Evolutionary conservation across 2,888 invertebrate species (phyloP).

Genomic region (Diaphora mendica): DNA sequence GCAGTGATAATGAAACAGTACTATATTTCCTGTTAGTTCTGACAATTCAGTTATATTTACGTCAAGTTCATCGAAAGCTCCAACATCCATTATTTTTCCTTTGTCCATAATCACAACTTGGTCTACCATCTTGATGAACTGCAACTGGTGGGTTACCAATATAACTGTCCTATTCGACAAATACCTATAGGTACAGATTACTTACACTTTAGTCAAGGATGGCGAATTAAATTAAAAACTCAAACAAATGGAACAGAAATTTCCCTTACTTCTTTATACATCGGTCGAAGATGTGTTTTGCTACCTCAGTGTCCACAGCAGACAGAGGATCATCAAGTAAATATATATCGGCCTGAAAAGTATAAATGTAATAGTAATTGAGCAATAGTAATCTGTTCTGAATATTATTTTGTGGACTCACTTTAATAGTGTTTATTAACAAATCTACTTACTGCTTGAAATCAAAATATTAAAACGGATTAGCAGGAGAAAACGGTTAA

Average conservation of each 20-base stretch:
- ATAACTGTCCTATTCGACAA: constrained; percentile 90
- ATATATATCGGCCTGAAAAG: constrained; percentile 89
- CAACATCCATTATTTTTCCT: constrained; percentile 71
- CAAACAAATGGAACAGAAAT: background rate
- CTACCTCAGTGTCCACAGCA: constrained; percentile 91
- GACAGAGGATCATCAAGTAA: constrained; percentile 91
- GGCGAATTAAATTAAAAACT: background rate
- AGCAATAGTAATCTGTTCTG: too few relatives aligned
- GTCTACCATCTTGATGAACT: constrained; percentile 90
- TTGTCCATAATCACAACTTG: constrained; percentile 82
- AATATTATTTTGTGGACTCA: background rate
- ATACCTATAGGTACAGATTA: constrained; percentile 60
- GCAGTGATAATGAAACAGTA: constrained; percentile 35
- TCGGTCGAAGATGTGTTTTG: constrained; percentile 89
- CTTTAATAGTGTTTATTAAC: background rate
- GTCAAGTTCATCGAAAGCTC: constrained; percentile 71
- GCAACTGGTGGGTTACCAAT: constrained; percentile 94
- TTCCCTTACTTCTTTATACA: constrained; percentile 85
- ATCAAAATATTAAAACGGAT: background rate
- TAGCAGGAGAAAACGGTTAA: too few relatives aligned
- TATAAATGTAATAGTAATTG: background rate
- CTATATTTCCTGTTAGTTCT: background rate
- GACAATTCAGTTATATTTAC: constrained; percentile 55
- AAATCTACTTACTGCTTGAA: background rate
- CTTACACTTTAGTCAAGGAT: background rate